Evolutionary conservation across 2,113 vertebrate species (phyloP), one percentile per base, ranked within the genome.

Genomic region (Gallinago paraguaiae): DNA sequence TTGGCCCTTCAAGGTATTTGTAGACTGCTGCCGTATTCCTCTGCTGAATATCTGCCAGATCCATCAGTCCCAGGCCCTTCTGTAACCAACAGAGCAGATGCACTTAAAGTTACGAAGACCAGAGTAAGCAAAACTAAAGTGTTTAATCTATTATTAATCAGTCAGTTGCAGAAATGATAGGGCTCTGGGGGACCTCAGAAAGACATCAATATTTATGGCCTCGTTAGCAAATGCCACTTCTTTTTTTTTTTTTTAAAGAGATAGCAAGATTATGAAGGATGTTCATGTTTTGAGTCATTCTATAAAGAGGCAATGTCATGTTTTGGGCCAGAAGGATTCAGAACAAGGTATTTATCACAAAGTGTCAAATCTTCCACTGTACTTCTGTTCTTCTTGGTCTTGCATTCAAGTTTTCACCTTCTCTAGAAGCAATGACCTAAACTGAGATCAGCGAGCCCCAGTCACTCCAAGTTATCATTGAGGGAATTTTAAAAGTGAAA

Each of bases 121-220:
- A 97, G 95, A 97, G 96, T 97, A 98, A 98, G 97, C 97, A 97
- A 97, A 98, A 96, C 96, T 96, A 96, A 98, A 97, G 92, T 96
- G 96, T 98, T 98, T 98, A 98, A 98, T 98, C 97, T 98, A 98
- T 98, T 98, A 98, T 98, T 98, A 98, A 98, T 98, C 98, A 98
- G 88, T 92, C 92, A 93, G 97, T 92, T 97, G 96, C 97, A 98
- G 97, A 97, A 98, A 97, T 96, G 97, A 98, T 97, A 97, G 96
- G 94, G 91, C 97, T 98, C 97, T 91, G 92, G 96, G 97, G 97
- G 96, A 88, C 85, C 95, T 82, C 82, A 97, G 84, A 91, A 96
- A 94, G 96, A 71, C 91, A 98, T 98, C 97, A 98, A 98, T 98
- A 98, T 98, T 98, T 98, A 98, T 98, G 96, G 93, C 56, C 90